These are phyloP conservation scores for Pinctada fucata DNA, from an alignment of 2,888 invertebrate genomes.

Conservation along the genomic window DNA sequence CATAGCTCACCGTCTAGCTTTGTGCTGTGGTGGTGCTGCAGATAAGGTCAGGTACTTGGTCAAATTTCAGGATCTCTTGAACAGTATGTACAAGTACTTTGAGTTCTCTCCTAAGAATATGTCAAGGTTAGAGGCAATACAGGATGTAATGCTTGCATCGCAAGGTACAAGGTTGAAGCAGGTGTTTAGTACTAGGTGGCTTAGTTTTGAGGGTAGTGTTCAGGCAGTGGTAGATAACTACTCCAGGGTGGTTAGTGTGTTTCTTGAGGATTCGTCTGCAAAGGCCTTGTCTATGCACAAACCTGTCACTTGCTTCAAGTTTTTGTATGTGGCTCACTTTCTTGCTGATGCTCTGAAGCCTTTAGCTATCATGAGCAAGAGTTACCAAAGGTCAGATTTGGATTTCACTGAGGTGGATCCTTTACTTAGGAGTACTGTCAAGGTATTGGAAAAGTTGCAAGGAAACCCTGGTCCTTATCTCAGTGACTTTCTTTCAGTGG, in stretches of 20 bases:
- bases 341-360: conserved; percentile 43
- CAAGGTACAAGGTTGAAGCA: conserved; percentile 23
- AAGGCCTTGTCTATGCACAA: conserved; percentile 35
- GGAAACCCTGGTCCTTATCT: conserved; percentile 30
- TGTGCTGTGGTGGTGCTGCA: conserved; percentile 41
- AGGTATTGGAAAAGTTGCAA: conserved; percentile 17
- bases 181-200: conserved; percentile 33
- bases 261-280: conserved; percentile 32
- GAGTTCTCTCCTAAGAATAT: conserved; percentile 38
- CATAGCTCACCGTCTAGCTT: conserved; percentile 35
- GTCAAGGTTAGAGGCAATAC: conserved; percentile 22
- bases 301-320: conserved; percentile 34
- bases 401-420: conserved; percentile 44
- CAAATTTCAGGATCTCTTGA: conserved; percentile 45
- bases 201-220: conserved; percentile 39
- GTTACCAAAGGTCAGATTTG: conserved; percentile 40
- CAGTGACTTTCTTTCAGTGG: conserved; percentile 25
- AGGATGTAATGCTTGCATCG: conserved; percentile 4
- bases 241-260: conserved; percentile 10
- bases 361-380: conserved; percentile 39
- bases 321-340: conserved; percentile 44
- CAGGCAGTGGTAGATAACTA: conserved; percentile 34
- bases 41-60: conserved; percentile 43
- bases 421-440: conserved; percentile 36
- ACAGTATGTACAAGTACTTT: conserved; percentile 44